A percentile compares a stretch with the other conserved stretches of the same genome.
Conservation (phyloP, 35 echinoderm and acorn worm species). For the Eucidaris tribuloides region DNA sequence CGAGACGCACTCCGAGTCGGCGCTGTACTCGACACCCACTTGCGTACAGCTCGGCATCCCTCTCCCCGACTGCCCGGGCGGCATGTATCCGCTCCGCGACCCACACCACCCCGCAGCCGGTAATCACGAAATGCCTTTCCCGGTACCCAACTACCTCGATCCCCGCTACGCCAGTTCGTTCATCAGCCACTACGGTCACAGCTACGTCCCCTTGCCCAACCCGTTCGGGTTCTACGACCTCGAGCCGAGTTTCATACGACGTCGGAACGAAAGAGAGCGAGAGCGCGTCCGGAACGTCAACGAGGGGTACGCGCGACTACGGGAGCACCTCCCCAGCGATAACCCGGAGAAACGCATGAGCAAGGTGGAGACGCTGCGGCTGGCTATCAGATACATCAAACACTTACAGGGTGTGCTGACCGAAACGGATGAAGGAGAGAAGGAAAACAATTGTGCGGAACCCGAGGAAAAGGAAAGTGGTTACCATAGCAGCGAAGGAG, state of each 20-base stretch:
- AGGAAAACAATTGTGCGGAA: constrained; percentile 65
- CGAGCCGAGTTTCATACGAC: constrained; percentile 89
- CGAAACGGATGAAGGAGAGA: constrained; percentile 57
- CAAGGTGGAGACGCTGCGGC: constrained; percentile 86
- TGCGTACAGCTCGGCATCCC: constrained; percentile 97
- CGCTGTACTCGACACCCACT: constrained; percentile 90
- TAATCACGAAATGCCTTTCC: constrained; percentile 32
- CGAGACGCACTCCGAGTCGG: constrained; percentile 63
- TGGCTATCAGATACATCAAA: constrained; percentile 93
- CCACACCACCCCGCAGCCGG: constrained; percentile 26
- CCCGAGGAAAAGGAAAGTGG: constrained; percentile 57
- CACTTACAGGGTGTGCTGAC: constrained; percentile 77
- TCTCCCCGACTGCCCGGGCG: constrained; percentile 76
- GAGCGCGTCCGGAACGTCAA: constrained; percentile 93
- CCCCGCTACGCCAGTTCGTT: constrained; percentile 74
- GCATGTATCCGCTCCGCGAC: constrained; percentile 86
- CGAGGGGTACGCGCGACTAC: constrained; percentile 81
- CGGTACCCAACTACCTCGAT: constrained; percentile 87
- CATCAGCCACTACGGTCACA: constrained; percentile 79
- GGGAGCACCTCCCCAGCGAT: constrained; percentile 86
- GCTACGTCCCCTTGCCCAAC: constrained; percentile 79
- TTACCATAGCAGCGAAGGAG: constrained; percentile 65
- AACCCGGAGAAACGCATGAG: constrained; percentile 95
- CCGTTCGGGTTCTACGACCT: constrained; percentile 95
- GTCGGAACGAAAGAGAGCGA: constrained; percentile 89